phyloP scores from a whole-genome alignment of 2,888 invertebrate genomes.

The Pediacus dermestoides region DNA sequence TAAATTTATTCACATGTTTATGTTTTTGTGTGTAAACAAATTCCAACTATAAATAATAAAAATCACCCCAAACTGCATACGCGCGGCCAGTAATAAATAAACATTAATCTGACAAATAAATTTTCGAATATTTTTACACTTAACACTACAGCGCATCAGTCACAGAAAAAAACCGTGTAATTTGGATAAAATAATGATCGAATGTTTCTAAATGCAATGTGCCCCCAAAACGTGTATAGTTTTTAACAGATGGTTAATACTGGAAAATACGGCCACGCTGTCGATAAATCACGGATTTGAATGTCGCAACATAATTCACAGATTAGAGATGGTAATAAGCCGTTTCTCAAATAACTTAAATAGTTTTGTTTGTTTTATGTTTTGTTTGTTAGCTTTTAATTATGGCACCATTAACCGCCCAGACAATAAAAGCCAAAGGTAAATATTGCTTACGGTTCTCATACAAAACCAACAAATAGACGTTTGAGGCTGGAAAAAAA shows the following conservation, averaged over 20 bases:
- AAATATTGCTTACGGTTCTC: too few species aligned
- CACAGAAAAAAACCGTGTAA: too few species aligned
- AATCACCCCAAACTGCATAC: constrained; percentile 34
- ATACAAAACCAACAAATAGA: too few species aligned
- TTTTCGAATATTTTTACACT: constrained; percentile 29
- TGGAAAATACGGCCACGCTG: constrained; percentile 14
- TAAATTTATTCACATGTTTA: too few species aligned
- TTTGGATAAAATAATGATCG: too few species aligned
- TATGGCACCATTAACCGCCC: too few species aligned
- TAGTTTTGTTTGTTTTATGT: constrained; percentile 38
- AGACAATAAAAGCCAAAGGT: too few species aligned
- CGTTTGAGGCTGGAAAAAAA: too few species aligned
- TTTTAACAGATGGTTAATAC: too few species aligned
- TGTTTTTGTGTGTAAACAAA: constrained; percentile 36
- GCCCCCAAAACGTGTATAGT: too few species aligned
- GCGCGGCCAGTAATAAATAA: constrained; percentile 37
- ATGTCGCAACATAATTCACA: constrained; percentile 45
- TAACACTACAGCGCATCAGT: too few species aligned
- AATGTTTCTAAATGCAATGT: too few species aligned
- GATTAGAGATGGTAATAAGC: constrained; percentile 43
- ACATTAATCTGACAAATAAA: constrained; percentile 35
- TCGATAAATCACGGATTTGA: constrained; percentile 45
- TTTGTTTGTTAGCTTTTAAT: constrained; percentile 41
- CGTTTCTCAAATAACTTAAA: constrained; percentile 44
- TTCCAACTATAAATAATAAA: constrained; percentile 39